Base-by-base conservation (phyloP, 2,888 invertebrate species). In the Calameuta filiformis region DNA sequence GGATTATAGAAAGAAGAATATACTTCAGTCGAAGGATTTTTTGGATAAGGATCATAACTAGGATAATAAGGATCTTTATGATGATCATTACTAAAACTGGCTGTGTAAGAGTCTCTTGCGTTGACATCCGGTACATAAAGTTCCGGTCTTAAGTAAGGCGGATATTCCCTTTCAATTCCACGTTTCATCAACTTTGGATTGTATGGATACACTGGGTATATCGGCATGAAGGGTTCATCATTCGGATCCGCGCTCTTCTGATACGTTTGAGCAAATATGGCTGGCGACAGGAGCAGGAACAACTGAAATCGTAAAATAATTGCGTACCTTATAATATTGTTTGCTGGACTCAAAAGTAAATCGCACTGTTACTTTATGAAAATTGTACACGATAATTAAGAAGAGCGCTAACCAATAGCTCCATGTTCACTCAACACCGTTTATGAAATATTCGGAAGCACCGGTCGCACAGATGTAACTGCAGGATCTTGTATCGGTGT, bases 151-250 rank as follows among this genome's bases (percentile, higher is more conserved):
- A 89, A 80, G 73, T 87, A 89, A 4, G 85, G 77, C 0, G 78
- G 37, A 12, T 82, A 75, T 35, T 76, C 75, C 15, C 33, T 31
- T 6, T 90, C 91, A 15, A 85, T 78, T 3, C 89, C 91, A 4
- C 91, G 86, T 77, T 91, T 91, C 40, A 90, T 88, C 80, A 91
- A 75, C 77, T 90, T 91, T 0, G 90, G 89, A 77, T 80, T 90
- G 84, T 90, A 90, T 4, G 91, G 90, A 75, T 89, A 90, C 12
- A 86, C 80, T 0, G 91, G 90, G 75, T 87, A 86, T 79, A 91
- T 91, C 40, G 91, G 91, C 12, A 91, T 81, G 73, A 91, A 91
- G 4, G 91, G 91, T 75, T 90, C 89, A 77, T 90, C 87, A 76
- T 90, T 91, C 2, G 89, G 87, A 73, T 89, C 87, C 76, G 83